phyloP scores from a whole-genome alignment of 2,888 invertebrate species.

The Callinectes sapidus region DNA sequence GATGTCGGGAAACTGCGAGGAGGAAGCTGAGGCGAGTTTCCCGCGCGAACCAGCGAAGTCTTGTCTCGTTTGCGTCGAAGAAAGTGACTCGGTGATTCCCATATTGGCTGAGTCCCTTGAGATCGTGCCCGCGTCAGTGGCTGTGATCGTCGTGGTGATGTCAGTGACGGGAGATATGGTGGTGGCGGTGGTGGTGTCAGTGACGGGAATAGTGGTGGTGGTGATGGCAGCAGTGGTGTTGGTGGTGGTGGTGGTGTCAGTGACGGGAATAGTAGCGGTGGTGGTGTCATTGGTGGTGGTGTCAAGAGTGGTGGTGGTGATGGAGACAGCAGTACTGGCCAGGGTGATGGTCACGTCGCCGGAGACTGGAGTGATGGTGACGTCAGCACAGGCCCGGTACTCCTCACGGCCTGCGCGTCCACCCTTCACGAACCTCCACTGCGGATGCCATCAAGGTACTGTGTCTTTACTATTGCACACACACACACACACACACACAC shows the following conservation, averaged over 20 bases:
- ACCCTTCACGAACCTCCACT: constrained; percentile 43
- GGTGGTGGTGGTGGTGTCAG: not conserved
- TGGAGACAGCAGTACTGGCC: not conserved
- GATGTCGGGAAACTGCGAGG: not conserved
- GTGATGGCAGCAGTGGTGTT: not conserved
- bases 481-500: constrained; percentile 23
- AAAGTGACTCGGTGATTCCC: not conserved
- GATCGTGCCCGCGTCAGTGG: not conserved
- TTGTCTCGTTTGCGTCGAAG: not conserved
- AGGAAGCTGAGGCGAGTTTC: not conserved
- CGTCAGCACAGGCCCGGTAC: constrained; percentile 51
- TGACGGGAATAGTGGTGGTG: not conserved
- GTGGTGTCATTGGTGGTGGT: constrained; percentile 35
- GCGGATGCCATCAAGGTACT: not conserved
- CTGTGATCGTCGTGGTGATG: not conserved
- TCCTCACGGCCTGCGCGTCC: constrained; percentile 20
- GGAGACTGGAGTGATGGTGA: constrained; percentile 34
- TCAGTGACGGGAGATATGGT: not conserved
- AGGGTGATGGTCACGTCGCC: not conserved
- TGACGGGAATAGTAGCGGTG: not conserved
- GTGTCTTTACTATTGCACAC: not conserved
- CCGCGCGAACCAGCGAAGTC: not conserved
- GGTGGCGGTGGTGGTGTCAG: constrained; percentile 24
- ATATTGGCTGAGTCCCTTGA: not conserved
- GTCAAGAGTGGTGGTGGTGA: not conserved